These are phyloP conservation scores for Lophotis ruficrista DNA, from an alignment of 2,113 vertebrate genomes.

Conservation along the genomic window DNA sequence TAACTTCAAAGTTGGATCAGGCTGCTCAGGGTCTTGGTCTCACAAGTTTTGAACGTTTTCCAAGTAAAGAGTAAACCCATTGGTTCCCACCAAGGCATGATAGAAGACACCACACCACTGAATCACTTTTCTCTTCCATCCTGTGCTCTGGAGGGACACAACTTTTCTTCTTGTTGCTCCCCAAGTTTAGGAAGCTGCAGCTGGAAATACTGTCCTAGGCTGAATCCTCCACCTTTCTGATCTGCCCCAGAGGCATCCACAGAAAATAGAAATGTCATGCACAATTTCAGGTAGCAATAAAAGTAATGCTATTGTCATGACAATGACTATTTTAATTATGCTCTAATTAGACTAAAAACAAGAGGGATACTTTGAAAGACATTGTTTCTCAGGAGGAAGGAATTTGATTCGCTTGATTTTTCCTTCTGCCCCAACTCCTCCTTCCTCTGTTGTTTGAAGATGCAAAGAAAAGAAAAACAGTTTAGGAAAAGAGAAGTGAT, in stretches of 20 bases:
- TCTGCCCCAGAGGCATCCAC: too few species aligned
- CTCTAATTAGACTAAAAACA: not conserved
- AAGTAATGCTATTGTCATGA: not conserved
- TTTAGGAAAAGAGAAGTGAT: not conserved
- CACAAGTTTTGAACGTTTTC: not conserved
- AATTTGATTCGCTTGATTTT: not conserved
- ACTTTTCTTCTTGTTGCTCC: not conserved
- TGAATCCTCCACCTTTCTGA: not conserved
- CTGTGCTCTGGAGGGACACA: not conserved
- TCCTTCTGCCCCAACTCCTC: not conserved
- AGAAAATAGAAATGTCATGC: not conserved
- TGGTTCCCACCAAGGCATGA: not conserved
- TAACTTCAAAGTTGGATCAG: not conserved
- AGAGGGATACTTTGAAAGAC: not conserved
- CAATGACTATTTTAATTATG: not conserved
- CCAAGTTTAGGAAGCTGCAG: not conserved
- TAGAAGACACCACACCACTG: not conserved
- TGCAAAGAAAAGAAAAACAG: not conserved
- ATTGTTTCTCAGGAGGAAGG: not conserved
- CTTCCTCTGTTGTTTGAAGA: not conserved
- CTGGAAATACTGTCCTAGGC: not conserved
- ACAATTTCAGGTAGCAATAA: not conserved
- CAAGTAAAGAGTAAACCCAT: not conserved
- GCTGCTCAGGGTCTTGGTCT: not conserved
- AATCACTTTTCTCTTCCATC: not conserved